A percentile compares a stretch with the other conserved stretches of the same genome.
These are phyloP conservation scores for Drosophila bipectinata DNA, from an alignment of 1,140 invertebrate species.

Conservation along the genomic window DNA sequence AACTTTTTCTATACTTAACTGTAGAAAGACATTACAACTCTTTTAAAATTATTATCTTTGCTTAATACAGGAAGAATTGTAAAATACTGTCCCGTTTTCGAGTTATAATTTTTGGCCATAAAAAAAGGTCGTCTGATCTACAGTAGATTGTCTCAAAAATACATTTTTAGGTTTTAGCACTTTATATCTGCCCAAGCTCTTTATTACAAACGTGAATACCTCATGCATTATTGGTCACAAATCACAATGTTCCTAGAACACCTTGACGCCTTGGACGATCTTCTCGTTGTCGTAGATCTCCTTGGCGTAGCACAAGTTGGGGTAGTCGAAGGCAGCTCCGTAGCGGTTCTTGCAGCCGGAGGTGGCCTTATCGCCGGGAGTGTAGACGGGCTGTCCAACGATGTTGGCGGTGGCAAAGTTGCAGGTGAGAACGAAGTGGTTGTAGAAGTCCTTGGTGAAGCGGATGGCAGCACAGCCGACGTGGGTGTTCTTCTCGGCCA, in stretches of 20 bases:
- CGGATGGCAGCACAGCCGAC: constrained; percentile 60
- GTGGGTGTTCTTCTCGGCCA: constrained; percentile 63
- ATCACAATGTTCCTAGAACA: constrained; percentile 12
- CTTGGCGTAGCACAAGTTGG: constrained; percentile 58
- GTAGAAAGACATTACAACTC: too few relatives aligned
- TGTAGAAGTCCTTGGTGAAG: constrained; percentile 57
- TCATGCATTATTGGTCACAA: neutral
- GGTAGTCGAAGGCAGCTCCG: constrained; percentile 54
- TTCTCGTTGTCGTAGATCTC: constrained; percentile 66
- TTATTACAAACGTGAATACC: neutral
- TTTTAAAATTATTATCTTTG: too few relatives aligned
- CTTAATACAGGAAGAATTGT: too few relatives aligned
- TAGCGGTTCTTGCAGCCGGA: constrained; percentile 60
- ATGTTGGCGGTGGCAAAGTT: constrained; percentile 62
- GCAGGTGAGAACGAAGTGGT: constrained; percentile 62
- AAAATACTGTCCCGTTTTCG: too few relatives aligned
- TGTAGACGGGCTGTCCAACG: constrained; percentile 56
- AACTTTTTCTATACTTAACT: too few relatives aligned
- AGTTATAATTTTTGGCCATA: too few relatives aligned
- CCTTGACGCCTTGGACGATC: constrained; percentile 33
- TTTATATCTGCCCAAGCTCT: constrained; percentile 17
- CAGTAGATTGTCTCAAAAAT: too few relatives aligned
- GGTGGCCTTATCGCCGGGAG: constrained; percentile 55
- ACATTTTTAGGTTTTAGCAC: constrained; percentile 2
- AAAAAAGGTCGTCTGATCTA: too few relatives aligned